Base-by-base conservation (phyloP, 2,888 invertebrate species). In the Oconnorella tubifera region DNA sequence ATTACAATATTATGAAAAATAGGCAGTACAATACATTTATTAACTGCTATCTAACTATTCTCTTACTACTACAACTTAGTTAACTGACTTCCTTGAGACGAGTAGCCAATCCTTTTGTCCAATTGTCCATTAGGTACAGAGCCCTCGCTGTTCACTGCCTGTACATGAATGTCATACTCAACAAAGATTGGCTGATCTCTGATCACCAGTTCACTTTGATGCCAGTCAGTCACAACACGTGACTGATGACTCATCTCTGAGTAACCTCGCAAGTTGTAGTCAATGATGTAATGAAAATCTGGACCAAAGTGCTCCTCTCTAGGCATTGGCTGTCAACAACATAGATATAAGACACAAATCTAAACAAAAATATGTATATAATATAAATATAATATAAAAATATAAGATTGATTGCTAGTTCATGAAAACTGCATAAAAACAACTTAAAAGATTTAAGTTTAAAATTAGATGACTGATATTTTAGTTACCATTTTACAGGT, bases 241-340 rank as follows among this genome's bases (percentile, higher is more conserved):
- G 60, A 68, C 10, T 70, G 49, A n/a, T n/a, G n/a, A n/a, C n/a
- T n/a, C n/a, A n/a, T n/a, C 25, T 63, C 72, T 72, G 90, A 88
- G 69, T 86, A 86, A 3, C 64, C 89, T 0, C 88, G 86, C 74
- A 90, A 89, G 48, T 75, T 74, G 87, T 90, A 96, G 73, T 88
- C 89, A 29, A 98, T 90, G 67, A 89, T 86, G 83, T 99, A 99
- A 80, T 89, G 89, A 84, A 99, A 98, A 55, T 89, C 89, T 1
- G 92, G 92, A 0, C 90, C 98, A 84, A 97, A 94, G 84, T 98
- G 97, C 76, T 98, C 94, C 73, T 96, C 92, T 82, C 92, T 89
- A 0, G 92, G 89, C 95, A 99, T 97, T 71, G 89, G 89, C 88
- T 90, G 77, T 10, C n/a, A 59, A 50, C 27, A 33, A n/a, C 32